These are phyloP conservation scores for Lepidochrysops patricia DNA, from an alignment of 2,888 invertebrate species.

Conservation along the genomic window DNA sequence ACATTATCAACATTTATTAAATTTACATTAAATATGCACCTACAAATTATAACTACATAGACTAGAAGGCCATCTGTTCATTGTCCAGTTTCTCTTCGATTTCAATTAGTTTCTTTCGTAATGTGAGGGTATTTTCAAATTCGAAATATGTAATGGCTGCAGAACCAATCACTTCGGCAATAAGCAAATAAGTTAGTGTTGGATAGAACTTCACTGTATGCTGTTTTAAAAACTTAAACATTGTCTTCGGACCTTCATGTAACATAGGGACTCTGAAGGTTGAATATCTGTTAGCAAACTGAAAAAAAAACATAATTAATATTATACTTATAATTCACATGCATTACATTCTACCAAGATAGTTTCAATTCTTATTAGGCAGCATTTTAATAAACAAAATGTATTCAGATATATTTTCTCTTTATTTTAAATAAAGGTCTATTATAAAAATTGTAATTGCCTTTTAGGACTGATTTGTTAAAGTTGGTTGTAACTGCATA, in stretches of 20 bases:
- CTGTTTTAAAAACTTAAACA: constrained; percentile 67
- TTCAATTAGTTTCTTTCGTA: constrained; percentile 50
- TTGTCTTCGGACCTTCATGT: constrained; percentile 67
- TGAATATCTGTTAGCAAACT: constrained; percentile 76
- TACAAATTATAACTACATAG: constrained; percentile 9
- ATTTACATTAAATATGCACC: constrained; percentile 18
- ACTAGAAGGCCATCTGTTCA: not conserved
- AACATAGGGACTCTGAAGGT: constrained; percentile 79
- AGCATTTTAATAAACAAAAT: too few relatives aligned
- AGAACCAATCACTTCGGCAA: constrained; percentile 69
- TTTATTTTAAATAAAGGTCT: too few relatives aligned
- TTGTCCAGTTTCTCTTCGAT: constrained; percentile 43
- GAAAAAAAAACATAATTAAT: constrained; percentile 49
- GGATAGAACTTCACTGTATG: constrained; percentile 70
- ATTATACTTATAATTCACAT: too few relatives aligned
- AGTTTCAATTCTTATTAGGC: too few relatives aligned
- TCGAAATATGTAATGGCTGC: constrained; percentile 77
- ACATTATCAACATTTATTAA: constrained; percentile 26
- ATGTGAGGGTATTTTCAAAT: constrained; percentile 59
- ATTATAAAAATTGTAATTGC: too few relatives aligned
- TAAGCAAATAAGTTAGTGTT: constrained; percentile 56
- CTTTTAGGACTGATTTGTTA: too few relatives aligned
- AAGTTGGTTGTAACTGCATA: too few relatives aligned
- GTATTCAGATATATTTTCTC: too few relatives aligned
- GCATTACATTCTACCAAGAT: too few relatives aligned